phyloP scores from a whole-genome alignment of 2,888 invertebrate genomes.

The Hoplodrina blanda region DNA sequence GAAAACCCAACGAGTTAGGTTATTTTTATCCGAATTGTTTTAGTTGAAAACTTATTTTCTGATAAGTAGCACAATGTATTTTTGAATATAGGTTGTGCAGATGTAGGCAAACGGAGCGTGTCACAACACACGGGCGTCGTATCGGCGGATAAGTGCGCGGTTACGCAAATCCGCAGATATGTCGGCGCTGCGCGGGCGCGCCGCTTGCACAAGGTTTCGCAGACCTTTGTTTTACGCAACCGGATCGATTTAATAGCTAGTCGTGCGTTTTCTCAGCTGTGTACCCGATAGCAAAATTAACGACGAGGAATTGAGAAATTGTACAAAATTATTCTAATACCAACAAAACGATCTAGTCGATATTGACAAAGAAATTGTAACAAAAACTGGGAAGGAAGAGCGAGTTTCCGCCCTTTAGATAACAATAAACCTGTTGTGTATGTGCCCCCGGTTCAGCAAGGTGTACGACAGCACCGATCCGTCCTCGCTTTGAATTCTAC shows the following conservation, averaged over 20 bases:
- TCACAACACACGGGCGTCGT: slow-evolving; percentile 87
- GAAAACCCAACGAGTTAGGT: neutral
- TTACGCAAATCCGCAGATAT: slow-evolving; percentile 91
- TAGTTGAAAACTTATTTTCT: slow-evolving; percentile 10
- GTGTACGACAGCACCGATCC: slow-evolving; percentile 72
- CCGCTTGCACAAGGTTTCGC: slow-evolving; percentile 90
- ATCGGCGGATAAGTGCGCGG: slow-evolving; percentile 89
- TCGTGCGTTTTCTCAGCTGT: slow-evolving; percentile 89
- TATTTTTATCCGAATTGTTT: slow-evolving; percentile 1
- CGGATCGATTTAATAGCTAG: slow-evolving; percentile 89
- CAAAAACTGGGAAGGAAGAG: slow-evolving; percentile 72
- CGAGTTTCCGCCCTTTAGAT: slow-evolving; percentile 63
- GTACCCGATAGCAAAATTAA: slow-evolving; percentile 78
- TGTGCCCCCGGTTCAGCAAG: slow-evolving; percentile 63
- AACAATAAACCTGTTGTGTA: slow-evolving; percentile 75
- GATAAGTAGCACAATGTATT: slow-evolving; percentile 59
- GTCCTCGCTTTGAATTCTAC: slow-evolving; percentile 71
- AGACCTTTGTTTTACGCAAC: slow-evolving; percentile 91
- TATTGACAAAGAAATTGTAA: slow-evolving; percentile 59
- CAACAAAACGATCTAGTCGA: slow-evolving; percentile 49
- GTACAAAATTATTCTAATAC: slow-evolving; percentile 65
- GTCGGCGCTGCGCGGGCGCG: slow-evolving; percentile 87
- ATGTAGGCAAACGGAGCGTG: slow-evolving; percentile 84
- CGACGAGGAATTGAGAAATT: slow-evolving; percentile 71
- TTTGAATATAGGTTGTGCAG: slow-evolving; percentile 74